These are phyloP conservation scores for Dynastes tityus DNA, from an alignment of 2,888 invertebrate genomes.

Conservation along the genomic window DNA sequence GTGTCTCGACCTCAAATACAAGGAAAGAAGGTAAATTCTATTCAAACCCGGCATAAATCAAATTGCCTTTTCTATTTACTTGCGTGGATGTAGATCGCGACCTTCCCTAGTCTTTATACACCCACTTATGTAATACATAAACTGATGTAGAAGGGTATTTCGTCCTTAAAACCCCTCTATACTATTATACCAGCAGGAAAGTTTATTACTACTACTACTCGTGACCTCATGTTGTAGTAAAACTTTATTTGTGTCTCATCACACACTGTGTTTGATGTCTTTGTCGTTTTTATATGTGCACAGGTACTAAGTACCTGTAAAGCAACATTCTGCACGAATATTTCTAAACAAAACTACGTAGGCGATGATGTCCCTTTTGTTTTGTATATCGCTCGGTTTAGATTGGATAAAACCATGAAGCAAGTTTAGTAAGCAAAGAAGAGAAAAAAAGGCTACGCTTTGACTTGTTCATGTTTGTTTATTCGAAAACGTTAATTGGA, in stretches of 20 bases:
- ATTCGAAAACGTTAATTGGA: neutral
- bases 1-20: too few species aligned
- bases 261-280: neutral
- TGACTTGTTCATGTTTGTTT: neutral
- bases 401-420: neutral
- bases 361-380: neutral
- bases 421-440: neutral
- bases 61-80: neutral
- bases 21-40: too few species aligned
- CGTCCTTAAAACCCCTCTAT: neutral
- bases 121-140: neutral
- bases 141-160: neutral
- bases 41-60: too few species aligned
- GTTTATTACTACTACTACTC: neutral
- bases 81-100: neutral
- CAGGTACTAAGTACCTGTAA: neutral
- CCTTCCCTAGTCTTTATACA: neutral
- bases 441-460: too few species aligned
- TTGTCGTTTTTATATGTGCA: neutral
- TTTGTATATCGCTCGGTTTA: neutral
- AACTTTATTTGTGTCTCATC: conserved; percentile 1
- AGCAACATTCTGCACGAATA: neutral
- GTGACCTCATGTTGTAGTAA: neutral
- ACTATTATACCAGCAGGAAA: neutral
- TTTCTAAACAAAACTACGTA: neutral